A percentile compares a stretch with the other conserved stretches of the same genome.
Conservation (phyloP, 2,888 invertebrate genomes). For the Conus canariensis region DNA sequence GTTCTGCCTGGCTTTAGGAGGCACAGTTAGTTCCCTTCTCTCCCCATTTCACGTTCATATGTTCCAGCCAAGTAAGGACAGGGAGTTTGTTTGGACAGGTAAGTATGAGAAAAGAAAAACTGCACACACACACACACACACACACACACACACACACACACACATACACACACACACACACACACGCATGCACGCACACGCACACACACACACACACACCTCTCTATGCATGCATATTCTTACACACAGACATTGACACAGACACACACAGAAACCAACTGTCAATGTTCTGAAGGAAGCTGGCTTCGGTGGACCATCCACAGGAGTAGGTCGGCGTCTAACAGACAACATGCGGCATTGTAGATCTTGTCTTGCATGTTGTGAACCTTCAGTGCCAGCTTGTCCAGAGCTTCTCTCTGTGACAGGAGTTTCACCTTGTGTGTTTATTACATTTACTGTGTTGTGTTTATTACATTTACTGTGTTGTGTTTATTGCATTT, state of each 20-base stretch:
- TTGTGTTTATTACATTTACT: too few species aligned
- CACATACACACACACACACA: neutral
- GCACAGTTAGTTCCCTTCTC: too few species aligned
- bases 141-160: neutral
- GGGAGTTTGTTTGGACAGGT: too few species aligned
- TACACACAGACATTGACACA: too few species aligned
- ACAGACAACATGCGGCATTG: constrained; percentile 75
- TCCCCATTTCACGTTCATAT: too few species aligned
- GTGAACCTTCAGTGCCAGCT: constrained; percentile 67
- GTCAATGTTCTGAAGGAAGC: constrained; percentile 55
- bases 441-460: neutral
- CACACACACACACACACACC: neutral
- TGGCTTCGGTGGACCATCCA: constrained; percentile 49
- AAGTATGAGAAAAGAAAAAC: neutral
- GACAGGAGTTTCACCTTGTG: constrained; percentile 29
- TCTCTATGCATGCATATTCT: too few species aligned
- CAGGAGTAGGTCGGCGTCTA: constrained; percentile 30
- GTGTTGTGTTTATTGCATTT: too few species aligned
- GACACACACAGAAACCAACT: constrained; percentile 20
- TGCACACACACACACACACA: neutral
- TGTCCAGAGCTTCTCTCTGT: constrained; percentile 74
- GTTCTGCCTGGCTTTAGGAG: too few species aligned
- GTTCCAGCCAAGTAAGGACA: too few species aligned
- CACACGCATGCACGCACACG: neutral
- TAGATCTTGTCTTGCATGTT: constrained; percentile 73